These are phyloP conservation scores for Malurus cyaneus DNA, from an alignment of 2,113 vertebrate species.

Conservation along the genomic window DNA sequence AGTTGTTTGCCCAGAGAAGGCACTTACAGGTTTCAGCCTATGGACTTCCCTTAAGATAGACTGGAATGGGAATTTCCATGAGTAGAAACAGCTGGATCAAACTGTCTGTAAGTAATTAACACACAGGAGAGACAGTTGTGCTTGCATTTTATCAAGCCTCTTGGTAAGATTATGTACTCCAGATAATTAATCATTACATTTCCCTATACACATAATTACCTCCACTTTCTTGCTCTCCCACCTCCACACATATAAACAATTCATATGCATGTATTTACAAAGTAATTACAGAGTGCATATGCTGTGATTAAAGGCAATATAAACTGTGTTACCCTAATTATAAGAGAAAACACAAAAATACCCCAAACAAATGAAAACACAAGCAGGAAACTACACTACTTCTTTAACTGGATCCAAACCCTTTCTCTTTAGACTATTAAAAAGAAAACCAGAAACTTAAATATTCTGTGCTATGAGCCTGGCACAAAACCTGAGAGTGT, in stretches of 20 bases:
- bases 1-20: neutral
- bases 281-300: constrained; percentile 54
- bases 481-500: neutral
- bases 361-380: constrained; percentile 8
- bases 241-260: constrained; percentile 53
- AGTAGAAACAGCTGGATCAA: constrained; percentile 54
- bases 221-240: constrained; percentile 53
- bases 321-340: constrained; percentile 59
- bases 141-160: constrained; percentile 56
- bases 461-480: neutral
- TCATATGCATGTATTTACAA: constrained; percentile 59
- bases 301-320: constrained; percentile 63
- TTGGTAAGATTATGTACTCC: constrained; percentile 66
- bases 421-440: neutral
- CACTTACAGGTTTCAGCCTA: neutral
- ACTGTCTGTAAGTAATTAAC: constrained; percentile 51
- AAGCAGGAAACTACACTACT: neutral
- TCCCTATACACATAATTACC: constrained; percentile 67
- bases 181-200: constrained; percentile 73
- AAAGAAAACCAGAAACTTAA: neutral
- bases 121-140: constrained; percentile 55
- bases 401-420: neutral
- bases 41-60: neutral
- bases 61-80: constrained; percentile 25
- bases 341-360: neutral